Evolutionary conservation across 2,888 invertebrate species (phyloP).

Genomic region (Lissonota sp.): DNA sequence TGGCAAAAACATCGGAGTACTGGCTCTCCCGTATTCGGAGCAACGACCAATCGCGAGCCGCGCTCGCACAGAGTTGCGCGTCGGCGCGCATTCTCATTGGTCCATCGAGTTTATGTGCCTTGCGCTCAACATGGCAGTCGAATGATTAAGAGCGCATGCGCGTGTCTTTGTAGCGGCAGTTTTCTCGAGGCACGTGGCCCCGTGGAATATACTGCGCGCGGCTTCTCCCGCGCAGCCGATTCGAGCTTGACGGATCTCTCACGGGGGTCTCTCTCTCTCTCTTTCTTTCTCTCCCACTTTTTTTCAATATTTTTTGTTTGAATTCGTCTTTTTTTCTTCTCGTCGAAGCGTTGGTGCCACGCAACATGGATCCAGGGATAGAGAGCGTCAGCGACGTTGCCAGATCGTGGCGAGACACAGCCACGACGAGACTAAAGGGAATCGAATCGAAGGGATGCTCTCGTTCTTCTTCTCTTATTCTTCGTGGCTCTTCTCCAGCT

Average conservation of each 20-base stretch:
- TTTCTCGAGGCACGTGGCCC: constrained; percentile 65
- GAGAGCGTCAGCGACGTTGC: constrained; percentile 60
- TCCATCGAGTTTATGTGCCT: constrained; percentile 47
- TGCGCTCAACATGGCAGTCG: constrained; percentile 67
- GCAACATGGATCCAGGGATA: constrained; percentile 3
- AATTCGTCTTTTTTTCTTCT: neutral
- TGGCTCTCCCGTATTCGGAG: neutral
- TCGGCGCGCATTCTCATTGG: constrained; percentile 59
- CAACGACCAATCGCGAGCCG: constrained; percentile 56
- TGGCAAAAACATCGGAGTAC: constrained; percentile 59
- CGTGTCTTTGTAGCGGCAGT: constrained; percentile 65
- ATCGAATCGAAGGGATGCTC: constrained; percentile 8
- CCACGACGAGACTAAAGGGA: constrained; percentile 33
- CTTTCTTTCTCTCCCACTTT: neutral
- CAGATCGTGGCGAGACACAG: constrained; percentile 58
- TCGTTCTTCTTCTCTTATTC: constrained; percentile 16
- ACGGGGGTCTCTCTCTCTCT: constrained; percentile 29
- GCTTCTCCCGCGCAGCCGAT: constrained; percentile 70
- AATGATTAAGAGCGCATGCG: constrained; percentile 69
- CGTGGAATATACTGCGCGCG: constrained; percentile 64
- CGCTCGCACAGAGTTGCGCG: constrained; percentile 37
- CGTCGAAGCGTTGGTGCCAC: constrained; percentile 36
- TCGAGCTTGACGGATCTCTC: constrained; percentile 37
- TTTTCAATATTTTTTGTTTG: neutral
- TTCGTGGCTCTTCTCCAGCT: neutral